Conservation (phyloP, 2,888 invertebrate species). For the Drosophila prolongata region DNA sequence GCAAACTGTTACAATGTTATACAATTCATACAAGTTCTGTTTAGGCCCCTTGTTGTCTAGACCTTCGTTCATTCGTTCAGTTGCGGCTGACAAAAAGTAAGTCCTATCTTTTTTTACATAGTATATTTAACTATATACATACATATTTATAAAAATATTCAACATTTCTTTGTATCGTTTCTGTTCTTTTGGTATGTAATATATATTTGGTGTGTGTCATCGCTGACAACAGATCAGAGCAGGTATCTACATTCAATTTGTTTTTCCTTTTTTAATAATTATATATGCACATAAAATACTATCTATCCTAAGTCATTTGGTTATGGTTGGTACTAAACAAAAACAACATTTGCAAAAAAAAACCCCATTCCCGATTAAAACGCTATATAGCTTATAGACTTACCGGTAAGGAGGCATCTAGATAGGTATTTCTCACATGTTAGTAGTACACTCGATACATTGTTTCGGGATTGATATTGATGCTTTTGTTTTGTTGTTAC, state of each 20-base stretch:
- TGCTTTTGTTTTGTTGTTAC: slow-evolving; percentile 34
- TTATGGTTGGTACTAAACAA: slow-evolving; percentile 61
- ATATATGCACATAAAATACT: slow-evolving; percentile 53
- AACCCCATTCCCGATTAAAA: slow-evolving; percentile 5
- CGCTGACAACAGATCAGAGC: slow-evolving; percentile 44
- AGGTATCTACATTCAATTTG: slow-evolving; percentile 62
- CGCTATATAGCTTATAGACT: slow-evolving; percentile 26
- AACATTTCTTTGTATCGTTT: slow-evolving; percentile 37
- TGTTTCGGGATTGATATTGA: slow-evolving; percentile 20
- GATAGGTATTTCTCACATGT: slow-evolving; percentile 52
- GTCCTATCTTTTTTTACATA: slow-evolving; percentile 28
- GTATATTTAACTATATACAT: slow-evolving; percentile 34
- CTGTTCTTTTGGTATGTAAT: slow-evolving; percentile 35
- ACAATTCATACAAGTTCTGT: slow-evolving; percentile 17
- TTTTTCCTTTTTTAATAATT: slow-evolving; percentile 42
- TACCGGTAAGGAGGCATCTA: slow-evolving; percentile 28
- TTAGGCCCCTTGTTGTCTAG: slow-evolving; percentile 31
- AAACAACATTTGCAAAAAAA: slow-evolving; percentile 11
- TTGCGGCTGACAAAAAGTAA: slow-evolving; percentile 47
- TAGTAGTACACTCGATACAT: slow-evolving; percentile 58
- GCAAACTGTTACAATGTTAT: slow-evolving; percentile 46
- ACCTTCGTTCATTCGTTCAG: slow-evolving; percentile 30
- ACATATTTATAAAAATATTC: slow-evolving; percentile 30
- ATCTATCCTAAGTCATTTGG: slow-evolving; percentile 58
- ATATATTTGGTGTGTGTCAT: slow-evolving; percentile 38